Percentiles rank a stretch among this genome's conserved stretches.
Evolutionary conservation across 1,140 invertebrate genomes (phyloP).

Genomic region (Cataglyphis hispanica): DNA sequence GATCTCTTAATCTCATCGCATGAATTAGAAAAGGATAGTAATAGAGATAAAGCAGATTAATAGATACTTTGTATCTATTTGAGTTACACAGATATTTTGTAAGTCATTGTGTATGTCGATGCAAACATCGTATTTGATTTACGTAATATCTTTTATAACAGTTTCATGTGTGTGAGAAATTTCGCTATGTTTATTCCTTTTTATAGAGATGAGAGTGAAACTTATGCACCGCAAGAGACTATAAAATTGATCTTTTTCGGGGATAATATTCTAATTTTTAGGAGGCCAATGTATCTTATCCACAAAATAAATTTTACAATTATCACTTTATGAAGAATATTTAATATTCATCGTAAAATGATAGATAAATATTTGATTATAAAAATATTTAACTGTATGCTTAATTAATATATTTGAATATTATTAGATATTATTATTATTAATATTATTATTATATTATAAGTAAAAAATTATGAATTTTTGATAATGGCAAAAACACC

Average conservation of each 20-base stretch:
- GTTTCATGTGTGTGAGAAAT: slow-evolving; percentile 25
- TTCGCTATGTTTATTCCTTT: not conserved
- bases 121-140: slow-evolving; percentile 24
- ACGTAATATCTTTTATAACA: slow-evolving; percentile 33
- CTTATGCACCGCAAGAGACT: not conserved
- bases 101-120: slow-evolving; percentile 14
- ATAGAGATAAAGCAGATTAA: no score
- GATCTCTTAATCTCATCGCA: no score
- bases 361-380: not conserved
- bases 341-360: not conserved
- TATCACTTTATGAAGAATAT: not conserved
- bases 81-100: no score
- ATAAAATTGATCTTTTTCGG: not conserved
- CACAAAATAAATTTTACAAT: not conserved
- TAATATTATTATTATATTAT: no score
- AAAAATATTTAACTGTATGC: not conserved
- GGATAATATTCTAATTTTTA: not conserved
- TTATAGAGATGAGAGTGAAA: not conserved
- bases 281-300: not conserved
- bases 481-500: not conserved
- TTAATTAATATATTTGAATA: slow-evolving; percentile 3
- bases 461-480: not conserved
- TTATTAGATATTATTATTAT: no score
- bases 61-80: no score
- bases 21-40: not conserved